Evolutionary conservation across 2,113 vertebrate species (phyloP).

Genomic region (Axis porcinus): DNA sequence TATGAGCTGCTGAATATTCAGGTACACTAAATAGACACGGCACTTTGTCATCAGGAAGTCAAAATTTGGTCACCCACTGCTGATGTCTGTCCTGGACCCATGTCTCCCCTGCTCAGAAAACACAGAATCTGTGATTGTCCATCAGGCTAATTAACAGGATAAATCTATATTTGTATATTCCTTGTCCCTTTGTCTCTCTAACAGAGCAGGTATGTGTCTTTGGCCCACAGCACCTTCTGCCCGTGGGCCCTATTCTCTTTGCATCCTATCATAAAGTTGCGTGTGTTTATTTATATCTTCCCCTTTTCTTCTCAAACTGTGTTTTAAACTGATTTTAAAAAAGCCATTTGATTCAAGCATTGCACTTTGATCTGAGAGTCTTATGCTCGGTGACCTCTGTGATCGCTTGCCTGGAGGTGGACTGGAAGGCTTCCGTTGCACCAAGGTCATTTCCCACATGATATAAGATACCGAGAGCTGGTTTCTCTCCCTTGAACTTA

Average conservation of each 20-base stretch:
- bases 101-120: background rate
- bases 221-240: background rate
- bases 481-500: background rate
- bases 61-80: background rate
- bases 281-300: background rate
- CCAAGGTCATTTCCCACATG: background rate
- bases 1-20: background rate
- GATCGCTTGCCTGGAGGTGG: background rate
- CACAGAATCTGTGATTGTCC: accelerated
- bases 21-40: background rate
- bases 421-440: background rate
- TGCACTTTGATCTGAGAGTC: background rate
- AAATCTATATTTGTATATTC: background rate
- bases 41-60: background rate
- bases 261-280: background rate
- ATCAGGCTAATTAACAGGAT: background rate
- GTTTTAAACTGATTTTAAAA: background rate
- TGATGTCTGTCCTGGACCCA: background rate
- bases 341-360: background rate
- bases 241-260: background rate
- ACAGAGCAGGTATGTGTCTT: background rate
- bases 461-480: no score
- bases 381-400: background rate
- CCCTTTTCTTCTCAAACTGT: background rate
- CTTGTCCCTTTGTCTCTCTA: background rate